Conservation (phyloP, 2,797 vertebrate species). For the Mormyrus hasselquistii region DNA sequence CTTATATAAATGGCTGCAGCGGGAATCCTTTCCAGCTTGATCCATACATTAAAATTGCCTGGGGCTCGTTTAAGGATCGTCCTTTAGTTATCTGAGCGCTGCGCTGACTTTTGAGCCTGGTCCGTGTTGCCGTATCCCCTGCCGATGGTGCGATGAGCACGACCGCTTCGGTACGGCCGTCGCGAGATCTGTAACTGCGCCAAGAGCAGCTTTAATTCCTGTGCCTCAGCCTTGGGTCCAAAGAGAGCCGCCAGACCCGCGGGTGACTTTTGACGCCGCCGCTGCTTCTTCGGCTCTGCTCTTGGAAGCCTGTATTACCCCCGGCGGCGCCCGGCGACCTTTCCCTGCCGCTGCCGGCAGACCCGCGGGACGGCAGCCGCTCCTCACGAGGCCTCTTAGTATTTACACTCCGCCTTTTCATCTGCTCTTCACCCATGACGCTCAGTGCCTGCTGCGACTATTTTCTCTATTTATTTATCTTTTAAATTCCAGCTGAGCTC, state of each 20-base stretch:
- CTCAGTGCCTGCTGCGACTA: neutral
- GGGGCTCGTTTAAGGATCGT: neutral
- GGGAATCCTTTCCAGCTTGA: neutral
- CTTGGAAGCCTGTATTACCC: neutral
- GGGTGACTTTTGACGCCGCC: neutral
- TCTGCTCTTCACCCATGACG: neutral
- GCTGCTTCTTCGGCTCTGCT: neutral
- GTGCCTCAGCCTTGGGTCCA: neutral
- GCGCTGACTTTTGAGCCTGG: neutral
- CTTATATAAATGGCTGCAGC: neutral
- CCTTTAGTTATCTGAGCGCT: neutral
- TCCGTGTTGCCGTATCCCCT: neutral
- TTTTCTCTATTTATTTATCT: neutral
- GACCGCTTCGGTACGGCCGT: too few species aligned
- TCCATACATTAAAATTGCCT: neutral
- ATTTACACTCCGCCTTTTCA: neutral
- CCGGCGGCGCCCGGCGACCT: neutral
- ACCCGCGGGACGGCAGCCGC: neutral
- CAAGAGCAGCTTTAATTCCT: neutral
- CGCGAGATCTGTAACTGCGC: neutral
- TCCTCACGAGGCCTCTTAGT: neutral
- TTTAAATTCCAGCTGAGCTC: neutral
- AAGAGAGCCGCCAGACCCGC: neutral
- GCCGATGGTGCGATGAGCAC: neutral
- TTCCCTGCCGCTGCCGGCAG: neutral